phyloP scores from a whole-genome alignment of 2,797 vertebrate genomes.

The Aulostomus chinensis region DNA sequence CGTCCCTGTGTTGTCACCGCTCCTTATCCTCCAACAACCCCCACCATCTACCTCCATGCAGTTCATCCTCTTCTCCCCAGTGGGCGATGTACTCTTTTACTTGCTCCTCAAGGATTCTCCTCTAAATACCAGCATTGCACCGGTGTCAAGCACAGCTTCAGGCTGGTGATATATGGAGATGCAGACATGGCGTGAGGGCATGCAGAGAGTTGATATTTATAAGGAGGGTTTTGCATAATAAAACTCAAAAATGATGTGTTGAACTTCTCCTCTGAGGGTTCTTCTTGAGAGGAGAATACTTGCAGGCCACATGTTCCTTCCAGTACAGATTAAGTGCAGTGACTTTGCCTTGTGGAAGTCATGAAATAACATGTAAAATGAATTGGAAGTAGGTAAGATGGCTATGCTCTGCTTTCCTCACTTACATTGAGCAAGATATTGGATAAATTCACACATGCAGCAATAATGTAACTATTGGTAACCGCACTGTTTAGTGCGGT shows the following conservation, averaged over 20 bases:
- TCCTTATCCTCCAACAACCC: too few relatives aligned
- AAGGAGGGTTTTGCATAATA: constrained; percentile 11
- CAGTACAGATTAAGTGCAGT: not conserved
- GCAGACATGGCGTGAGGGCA: constrained; percentile 15
- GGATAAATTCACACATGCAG: too few relatives aligned
- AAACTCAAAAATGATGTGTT: constrained; percentile 3
- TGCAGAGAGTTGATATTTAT: constrained; percentile 38
- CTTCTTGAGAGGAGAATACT: not conserved
- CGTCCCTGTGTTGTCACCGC: too few relatives aligned
- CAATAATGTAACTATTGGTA: too few relatives aligned
- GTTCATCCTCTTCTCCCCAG: not conserved
- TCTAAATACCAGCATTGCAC: constrained; percentile 39
- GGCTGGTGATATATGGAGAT: constrained; percentile 40
- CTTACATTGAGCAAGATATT: too few relatives aligned
- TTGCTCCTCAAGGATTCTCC: constrained; percentile 27
- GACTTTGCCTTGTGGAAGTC: not conserved
- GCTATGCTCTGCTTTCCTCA: too few relatives aligned
- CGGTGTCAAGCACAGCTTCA: constrained; percentile 32
- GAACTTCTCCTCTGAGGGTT: not conserved
- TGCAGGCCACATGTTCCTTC: not conserved
- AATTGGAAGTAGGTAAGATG: too few relatives aligned
- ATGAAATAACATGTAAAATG: too few relatives aligned
- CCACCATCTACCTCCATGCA: too few relatives aligned
- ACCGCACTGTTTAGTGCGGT: too few relatives aligned
- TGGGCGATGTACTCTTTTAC: constrained; percentile 7